Conservation (phyloP, 2,113 vertebrate genomes). For the Aleadryas rufinucha region DNA sequence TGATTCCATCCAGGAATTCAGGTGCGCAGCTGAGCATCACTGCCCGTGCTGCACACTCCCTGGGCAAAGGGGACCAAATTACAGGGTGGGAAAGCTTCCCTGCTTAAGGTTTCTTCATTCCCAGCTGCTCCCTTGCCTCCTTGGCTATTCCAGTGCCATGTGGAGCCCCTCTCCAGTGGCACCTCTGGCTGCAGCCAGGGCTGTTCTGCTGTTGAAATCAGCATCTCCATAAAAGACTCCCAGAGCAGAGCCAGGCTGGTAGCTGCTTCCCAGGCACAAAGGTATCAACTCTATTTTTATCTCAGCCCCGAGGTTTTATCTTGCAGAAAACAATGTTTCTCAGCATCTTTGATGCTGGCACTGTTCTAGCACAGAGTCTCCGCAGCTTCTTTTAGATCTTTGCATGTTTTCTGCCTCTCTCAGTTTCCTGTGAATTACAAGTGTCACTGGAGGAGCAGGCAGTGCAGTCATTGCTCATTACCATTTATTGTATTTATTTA, state of each 20-base stretch:
- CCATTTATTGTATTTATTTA: neutral
- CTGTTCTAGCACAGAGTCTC: neutral
- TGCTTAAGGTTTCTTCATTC: no score
- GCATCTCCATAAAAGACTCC: slow-evolving; percentile 52
- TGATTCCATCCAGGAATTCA: neutral
- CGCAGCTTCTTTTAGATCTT: neutral
- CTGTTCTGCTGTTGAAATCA: neutral
- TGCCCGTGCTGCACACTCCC: neutral
- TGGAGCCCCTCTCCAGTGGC: neutral
- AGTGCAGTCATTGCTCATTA: neutral
- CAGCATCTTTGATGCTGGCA: neutral
- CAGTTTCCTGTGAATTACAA: slow-evolving; percentile 16
- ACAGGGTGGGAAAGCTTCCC: neutral
- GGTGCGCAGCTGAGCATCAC: accelerated
- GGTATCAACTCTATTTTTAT: slow-evolving; percentile 71
- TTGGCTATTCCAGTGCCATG: accelerated
- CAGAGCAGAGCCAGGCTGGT: slow-evolving; percentile 67
- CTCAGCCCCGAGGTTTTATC: slow-evolving; percentile 33
- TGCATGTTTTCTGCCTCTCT: neutral
- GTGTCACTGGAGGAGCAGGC: neutral
- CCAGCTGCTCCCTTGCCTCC: neutral
- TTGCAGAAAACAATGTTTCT: slow-evolving; percentile 30
- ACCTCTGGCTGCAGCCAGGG: neutral
- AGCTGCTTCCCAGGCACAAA: slow-evolving; percentile 58
- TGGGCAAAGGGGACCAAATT: neutral